Base-by-base conservation (phyloP, 1,140 invertebrate species). In the Leptoteleia sp. region DNA sequence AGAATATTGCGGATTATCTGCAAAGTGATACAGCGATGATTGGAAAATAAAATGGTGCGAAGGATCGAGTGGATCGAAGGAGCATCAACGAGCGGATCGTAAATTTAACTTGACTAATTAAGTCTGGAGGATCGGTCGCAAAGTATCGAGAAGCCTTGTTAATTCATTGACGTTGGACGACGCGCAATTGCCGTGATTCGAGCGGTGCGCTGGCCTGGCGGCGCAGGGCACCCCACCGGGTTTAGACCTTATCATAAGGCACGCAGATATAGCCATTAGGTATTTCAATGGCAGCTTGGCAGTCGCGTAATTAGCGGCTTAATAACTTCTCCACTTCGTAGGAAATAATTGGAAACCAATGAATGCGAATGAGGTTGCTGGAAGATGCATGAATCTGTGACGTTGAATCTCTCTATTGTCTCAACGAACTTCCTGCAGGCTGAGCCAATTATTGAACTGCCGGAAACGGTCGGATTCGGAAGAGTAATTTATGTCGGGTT, bases 301-400 rank as follows among this genome's bases (percentile, higher is more conserved):
- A 75, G 68, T 65, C 62, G 62, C 62, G 81, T 81, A 88, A 88
- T 87, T 87, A 87, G 85, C 70, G 77, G 81, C 78, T 87, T 85
- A 81, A 87, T 87, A 88, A 87, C 81, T 87, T 78, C 48, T 57
- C 72, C 67, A 67, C 80, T 84, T 83, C 84, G 82, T 83, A 80
- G 81, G 76, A 85, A 85, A 83, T 86, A 87, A 88, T 88, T 87
- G 85, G 82, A 85, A 87, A 86, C 81, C 83, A 86, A 88, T 87
- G 85, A 86, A 86, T 87, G 82, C 73, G 83, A 85, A 86, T 86
- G 81, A 85, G 83, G 82, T 83, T 78, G 83, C 81, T 77, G 68
- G 57, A 81, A 76, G 80, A 81, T 61, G 83, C 68, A 75, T 72
- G 80, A 84, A 76, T 84, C 67, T 79, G 55, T 37, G 65, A 61